These are phyloP conservation scores for Phenganax stokvisi DNA, from an alignment of 92 coral and sea anemone species.

Conservation along the genomic window DNA sequence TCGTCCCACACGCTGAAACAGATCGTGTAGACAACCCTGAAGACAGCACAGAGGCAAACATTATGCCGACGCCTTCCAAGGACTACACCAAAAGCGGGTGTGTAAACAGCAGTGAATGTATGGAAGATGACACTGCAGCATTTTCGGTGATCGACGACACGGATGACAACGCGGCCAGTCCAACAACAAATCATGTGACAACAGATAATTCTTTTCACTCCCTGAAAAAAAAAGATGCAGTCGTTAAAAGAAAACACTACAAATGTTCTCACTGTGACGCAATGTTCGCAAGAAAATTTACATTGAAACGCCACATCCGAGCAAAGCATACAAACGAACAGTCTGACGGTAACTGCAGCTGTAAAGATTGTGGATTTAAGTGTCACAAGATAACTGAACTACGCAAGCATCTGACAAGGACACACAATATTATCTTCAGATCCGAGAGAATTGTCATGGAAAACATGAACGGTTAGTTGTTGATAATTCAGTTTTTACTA, in stretches of 20 bases:
- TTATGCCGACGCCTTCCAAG: too few species aligned
- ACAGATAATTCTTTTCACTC: not conserved
- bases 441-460: not conserved
- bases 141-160: too few species aligned
- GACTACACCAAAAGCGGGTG: too few species aligned
- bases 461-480: not conserved
- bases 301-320: slow-evolving; percentile 10
- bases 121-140: too few species aligned
- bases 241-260: not conserved
- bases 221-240: not conserved
- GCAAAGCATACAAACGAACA: not conserved
- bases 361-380: slow-evolving; percentile 21
- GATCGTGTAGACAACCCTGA: not conserved
- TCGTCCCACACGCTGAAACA: not conserved
- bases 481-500: not conserved
- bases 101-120: too few species aligned
- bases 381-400: slow-evolving; percentile 22
- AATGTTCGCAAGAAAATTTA: not conserved
- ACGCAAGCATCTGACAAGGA: not conserved
- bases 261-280: not conserved
- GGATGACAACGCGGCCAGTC: not conserved
- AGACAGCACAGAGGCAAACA: not conserved
- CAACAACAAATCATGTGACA: not conserved
- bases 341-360: slow-evolving; percentile 12
- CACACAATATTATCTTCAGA: not conserved